These are phyloP conservation scores for Thymallus thymallus DNA, from an alignment of 2,113 vertebrate genomes.

Conservation along the genomic window DNA sequence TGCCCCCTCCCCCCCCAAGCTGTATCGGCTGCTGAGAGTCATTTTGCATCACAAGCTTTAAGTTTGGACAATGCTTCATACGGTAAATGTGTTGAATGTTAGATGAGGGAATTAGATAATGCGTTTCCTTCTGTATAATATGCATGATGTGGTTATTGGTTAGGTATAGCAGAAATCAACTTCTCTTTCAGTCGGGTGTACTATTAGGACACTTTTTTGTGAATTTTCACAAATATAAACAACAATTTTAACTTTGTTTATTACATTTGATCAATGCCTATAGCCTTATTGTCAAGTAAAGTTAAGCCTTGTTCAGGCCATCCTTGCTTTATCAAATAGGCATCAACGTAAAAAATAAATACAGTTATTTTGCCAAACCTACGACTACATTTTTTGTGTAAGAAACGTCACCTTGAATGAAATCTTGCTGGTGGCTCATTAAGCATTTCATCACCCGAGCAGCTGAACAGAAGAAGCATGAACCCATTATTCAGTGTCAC, in stretches of 20 bases:
- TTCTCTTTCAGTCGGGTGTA: not conserved
- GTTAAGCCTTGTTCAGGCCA: constrained; percentile 18
- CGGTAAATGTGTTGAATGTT: constrained; percentile 26
- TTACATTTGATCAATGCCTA: constrained; percentile 19
- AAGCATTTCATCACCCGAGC: constrained; percentile 24
- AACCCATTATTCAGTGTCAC: not conserved
- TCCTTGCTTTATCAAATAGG: not conserved
- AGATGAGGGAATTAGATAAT: constrained; percentile 41
- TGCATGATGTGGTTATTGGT: constrained; percentile 37
- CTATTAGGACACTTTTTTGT: not conserved
- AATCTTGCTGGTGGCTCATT: constrained; percentile 26
- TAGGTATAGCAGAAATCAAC: not conserved
- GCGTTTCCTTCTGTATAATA: constrained; percentile 41
- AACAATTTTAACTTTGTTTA: constrained; percentile 22
- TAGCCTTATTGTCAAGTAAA: constrained; percentile 7
- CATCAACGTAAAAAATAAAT: not conserved
- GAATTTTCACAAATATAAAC: constrained; percentile 9
- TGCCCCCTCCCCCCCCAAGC: constrained; percentile 20
- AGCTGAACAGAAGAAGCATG: constrained; percentile 6
- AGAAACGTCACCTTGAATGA: constrained; percentile 17
- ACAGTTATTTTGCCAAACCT: constrained; percentile 9
- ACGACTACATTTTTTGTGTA: not conserved
- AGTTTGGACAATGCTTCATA: constrained; percentile 29
- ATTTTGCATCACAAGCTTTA: constrained; percentile 46
- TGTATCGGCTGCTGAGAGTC: constrained; percentile 35